Conservation (phyloP, 2,113 vertebrate species). For the Trogon surrucura region DNA sequence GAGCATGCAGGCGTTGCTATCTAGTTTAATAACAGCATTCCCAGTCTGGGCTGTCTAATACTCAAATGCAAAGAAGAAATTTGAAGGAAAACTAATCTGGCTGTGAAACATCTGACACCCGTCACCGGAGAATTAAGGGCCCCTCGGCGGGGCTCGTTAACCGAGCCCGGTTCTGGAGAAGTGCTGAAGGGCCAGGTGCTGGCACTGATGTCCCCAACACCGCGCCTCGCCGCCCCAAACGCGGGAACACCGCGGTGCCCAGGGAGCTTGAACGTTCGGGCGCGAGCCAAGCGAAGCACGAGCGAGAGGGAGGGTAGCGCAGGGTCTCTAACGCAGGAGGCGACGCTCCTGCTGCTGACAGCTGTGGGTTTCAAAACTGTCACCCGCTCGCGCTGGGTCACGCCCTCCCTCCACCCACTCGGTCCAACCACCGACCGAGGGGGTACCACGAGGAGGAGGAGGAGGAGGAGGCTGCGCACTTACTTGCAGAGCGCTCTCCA, state of each 20-base stretch:
- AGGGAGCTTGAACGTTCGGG: not conserved
- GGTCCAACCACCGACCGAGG: not conserved
- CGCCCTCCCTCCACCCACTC: not conserved
- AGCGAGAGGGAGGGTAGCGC: not conserved
- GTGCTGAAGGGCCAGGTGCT: not conserved
- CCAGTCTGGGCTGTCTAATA: not conserved
- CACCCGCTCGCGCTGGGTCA: not conserved
- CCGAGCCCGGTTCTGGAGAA: not conserved
- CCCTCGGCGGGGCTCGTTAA: not conserved
- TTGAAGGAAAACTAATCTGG: not conserved
- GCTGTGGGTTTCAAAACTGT: not conserved
- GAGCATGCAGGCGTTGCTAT: not conserved
- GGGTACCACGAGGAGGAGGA: not conserved
- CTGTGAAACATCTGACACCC: not conserved
- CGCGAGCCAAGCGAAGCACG: not conserved
- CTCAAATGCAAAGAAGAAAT: not conserved
- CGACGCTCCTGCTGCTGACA: not conserved
- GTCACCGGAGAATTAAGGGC: rapidly evolving
- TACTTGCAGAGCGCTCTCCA: slow-evolving; percentile 93
- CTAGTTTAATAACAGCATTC: not conserved
- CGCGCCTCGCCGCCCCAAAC: not conserved
- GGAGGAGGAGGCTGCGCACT: slow-evolving; percentile 1
- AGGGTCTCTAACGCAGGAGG: not conserved
- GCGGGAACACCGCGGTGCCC: not conserved
- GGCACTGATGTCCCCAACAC: not conserved